These are phyloP conservation scores for Ichneumon xanthorius DNA, from an alignment of 2,888 invertebrate species.

Conservation along the genomic window DNA sequence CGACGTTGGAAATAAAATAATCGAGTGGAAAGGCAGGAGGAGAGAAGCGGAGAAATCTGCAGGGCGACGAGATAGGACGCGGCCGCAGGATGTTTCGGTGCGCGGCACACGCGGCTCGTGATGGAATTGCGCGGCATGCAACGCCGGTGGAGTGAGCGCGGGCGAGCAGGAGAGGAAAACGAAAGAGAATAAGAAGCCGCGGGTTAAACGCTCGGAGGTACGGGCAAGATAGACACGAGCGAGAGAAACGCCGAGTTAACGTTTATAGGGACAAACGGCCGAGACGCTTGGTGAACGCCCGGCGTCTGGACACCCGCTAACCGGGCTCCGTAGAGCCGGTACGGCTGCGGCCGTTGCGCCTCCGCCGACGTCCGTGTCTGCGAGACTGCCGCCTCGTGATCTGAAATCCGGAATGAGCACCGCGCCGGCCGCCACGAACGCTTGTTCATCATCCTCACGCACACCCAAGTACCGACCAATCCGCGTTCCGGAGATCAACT, in stretches of 20 bases:
- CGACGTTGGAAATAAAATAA: conserved; percentile 21
- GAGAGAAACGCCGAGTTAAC: conserved; percentile 24
- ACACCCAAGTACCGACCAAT: conserved; percentile 9
- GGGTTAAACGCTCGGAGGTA: neutral
- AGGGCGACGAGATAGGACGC: conserved; percentile 38
- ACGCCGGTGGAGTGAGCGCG: conserved; percentile 35
- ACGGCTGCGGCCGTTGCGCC: conserved; percentile 1
- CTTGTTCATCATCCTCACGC: conserved; percentile 64
- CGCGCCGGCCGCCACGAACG: conserved; percentile 39
- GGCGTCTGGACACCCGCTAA: conserved; percentile 47
- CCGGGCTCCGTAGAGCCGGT: conserved; percentile 34
- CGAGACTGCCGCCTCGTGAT: conserved; percentile 64
- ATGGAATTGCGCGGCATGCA: conserved; percentile 73
- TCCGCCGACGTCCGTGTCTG: conserved; percentile 24
- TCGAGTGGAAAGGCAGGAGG: neutral
- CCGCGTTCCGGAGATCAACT: conserved; percentile 2
- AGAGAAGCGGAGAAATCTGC: conserved; percentile 32
- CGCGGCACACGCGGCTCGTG: conserved; percentile 67
- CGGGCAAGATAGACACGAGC: conserved; percentile 27
- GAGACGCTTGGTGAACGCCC: conserved; percentile 54
- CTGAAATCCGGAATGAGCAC: conserved; percentile 67
- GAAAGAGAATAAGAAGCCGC: conserved; percentile 17
- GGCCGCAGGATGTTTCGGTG: conserved; percentile 76
- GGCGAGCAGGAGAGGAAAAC: conserved; percentile 17
- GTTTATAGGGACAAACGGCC: conserved; percentile 33